Evolutionary conservation across 2,113 vertebrate genomes (phyloP).

Genomic region (Arothron firmamentum): DNA sequence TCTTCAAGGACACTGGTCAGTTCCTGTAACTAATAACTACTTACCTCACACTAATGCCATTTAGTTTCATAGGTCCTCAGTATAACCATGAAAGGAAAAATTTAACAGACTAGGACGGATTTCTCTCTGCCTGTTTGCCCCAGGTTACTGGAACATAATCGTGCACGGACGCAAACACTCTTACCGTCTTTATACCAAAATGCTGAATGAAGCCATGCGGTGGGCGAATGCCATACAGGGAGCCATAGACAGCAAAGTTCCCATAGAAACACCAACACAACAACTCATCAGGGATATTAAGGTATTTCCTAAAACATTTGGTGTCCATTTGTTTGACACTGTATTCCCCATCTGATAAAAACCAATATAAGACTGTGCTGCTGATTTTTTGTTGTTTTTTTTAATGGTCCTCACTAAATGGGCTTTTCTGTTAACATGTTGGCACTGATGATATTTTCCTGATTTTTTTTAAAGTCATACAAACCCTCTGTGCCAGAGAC

Average conservation of each 20-base stretch:
- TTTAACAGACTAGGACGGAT: neutral
- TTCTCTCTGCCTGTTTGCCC: neutral
- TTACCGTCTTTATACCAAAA: constrained; percentile 86
- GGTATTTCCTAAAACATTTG: constrained; percentile 64
- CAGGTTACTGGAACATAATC: constrained; percentile 90
- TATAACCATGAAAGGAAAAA: neutral
- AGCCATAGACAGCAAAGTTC: constrained; percentile 88
- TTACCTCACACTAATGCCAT: neutral
- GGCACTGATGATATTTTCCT: constrained; percentile 26
- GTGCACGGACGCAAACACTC: constrained; percentile 90
- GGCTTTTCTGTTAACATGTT: constrained; percentile 9
- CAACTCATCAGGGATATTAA: constrained; percentile 92
- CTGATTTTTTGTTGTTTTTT: no score
- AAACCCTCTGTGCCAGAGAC: constrained; percentile 60
- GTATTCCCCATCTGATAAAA: neutral
- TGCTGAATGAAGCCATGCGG: constrained; percentile 88
- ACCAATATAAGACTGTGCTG: neutral
- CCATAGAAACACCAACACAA: constrained; percentile 92
- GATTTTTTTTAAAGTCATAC: constrained; percentile 62
- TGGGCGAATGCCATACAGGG: constrained; percentile 89
- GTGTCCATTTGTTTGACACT: neutral
- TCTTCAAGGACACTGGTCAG: constrained; percentile 88
- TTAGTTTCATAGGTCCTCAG: neutral
- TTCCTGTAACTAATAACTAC: neutral
- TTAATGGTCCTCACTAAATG: neutral